Conservation (phyloP, 1,140 invertebrate species). For the Copidosoma floridanum region DNA sequence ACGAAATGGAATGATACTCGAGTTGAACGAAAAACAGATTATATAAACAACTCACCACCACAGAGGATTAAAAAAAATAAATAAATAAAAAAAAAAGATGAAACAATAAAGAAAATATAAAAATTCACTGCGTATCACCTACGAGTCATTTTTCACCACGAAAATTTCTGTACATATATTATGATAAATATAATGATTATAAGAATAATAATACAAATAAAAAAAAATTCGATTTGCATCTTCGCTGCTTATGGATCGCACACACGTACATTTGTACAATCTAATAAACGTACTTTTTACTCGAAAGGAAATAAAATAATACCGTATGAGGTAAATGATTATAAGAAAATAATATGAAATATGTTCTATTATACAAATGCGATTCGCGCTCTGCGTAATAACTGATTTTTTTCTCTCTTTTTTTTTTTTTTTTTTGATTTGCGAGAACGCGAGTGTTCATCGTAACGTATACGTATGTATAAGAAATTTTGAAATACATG, state of each 20-base stretch:
- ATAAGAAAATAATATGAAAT: constrained; percentile 16
- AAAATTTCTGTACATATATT: constrained; percentile 25
- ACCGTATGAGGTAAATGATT: constrained; percentile 5
- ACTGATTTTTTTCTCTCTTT: constrained; percentile 11
- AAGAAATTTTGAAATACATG: no score
- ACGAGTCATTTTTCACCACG: constrained; percentile 25
- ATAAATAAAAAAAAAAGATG: constrained; percentile 4
- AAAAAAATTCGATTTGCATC: constrained; percentile 31
- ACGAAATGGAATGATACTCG: background rate
- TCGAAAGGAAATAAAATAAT: constrained; percentile 22
- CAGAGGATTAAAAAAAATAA: constrained; percentile 4
- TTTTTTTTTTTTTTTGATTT: background rate
- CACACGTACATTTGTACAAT: constrained; percentile 30
- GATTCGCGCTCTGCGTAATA: constrained; percentile 10
- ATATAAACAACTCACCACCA: constrained; percentile 9
- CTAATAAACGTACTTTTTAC: constrained; percentile 31
- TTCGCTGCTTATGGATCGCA: constrained; percentile 29
- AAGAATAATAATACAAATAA: constrained; percentile 24
- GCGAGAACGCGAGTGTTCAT: constrained; percentile 3
- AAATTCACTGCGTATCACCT: constrained; percentile 14
- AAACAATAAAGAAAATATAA: constrained; percentile 2
- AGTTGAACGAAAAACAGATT: background rate
- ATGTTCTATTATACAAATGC: constrained; percentile 17
- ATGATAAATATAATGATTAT: constrained; percentile 18
- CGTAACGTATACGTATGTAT: no score